phyloP scores from a whole-genome alignment of 2,797 vertebrate species.

The Perdix hodgsoniae region DNA sequence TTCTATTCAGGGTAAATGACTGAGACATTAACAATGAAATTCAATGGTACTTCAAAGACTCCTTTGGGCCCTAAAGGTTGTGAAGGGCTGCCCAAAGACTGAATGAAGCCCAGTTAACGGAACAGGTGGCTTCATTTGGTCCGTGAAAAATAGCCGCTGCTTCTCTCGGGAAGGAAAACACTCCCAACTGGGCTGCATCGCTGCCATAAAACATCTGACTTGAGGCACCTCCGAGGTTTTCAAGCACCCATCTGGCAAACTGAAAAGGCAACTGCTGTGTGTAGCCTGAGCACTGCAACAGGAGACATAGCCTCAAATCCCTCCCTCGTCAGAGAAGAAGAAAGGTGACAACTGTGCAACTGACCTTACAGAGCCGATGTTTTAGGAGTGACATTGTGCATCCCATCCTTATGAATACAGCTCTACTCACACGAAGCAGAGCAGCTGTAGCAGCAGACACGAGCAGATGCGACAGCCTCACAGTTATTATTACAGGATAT shows the following conservation, averaged over 20 bases:
- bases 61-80: slow-evolving; percentile 37
- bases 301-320: accelerated
- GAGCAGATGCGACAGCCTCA: not conserved
- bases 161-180: not conserved
- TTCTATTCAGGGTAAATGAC: slow-evolving; percentile 59
- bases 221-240: not conserved
- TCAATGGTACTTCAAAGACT: slow-evolving; percentile 68
- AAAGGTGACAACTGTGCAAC: not conserved
- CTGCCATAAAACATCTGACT: not conserved
- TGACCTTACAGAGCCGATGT: not conserved
- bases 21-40: slow-evolving; percentile 66
- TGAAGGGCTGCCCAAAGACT: not conserved
- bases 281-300: accelerated
- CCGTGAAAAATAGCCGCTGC: slow-evolving; percentile 28
- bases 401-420: accelerated
- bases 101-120: slow-evolving; percentile 9
- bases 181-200: not conserved
- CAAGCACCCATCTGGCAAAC: not conserved
- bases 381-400: accelerated
- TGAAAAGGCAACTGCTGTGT: not conserved
- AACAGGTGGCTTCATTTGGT: slow-evolving; percentile 53
- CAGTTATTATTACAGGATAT: not conserved
- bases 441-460: not conserved
- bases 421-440: not conserved
- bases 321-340: not conserved